phyloP scores from a whole-genome alignment of 2,888 invertebrate species.

The Platycheirus albimanus region DNA sequence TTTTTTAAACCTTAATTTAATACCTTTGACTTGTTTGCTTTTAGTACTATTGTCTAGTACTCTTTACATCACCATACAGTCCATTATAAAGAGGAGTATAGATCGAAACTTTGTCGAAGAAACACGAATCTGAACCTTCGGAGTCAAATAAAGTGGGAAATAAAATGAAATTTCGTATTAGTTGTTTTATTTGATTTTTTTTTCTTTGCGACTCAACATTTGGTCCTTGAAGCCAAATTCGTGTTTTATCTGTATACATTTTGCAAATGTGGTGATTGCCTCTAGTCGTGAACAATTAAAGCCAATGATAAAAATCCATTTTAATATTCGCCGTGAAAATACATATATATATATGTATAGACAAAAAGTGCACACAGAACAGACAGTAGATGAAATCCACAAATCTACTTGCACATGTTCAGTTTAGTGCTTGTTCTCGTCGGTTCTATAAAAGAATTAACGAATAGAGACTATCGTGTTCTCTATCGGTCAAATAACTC shows the following conservation, averaged over 20 bases:
- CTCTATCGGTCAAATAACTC: neutral
- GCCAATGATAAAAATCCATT: neutral
- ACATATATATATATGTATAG: neutral
- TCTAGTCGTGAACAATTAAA: conserved; percentile 1
- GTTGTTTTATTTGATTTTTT: neutral
- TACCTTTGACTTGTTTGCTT: no score
- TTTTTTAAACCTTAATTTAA: no score
- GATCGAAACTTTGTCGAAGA: no score
- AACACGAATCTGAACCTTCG: no score
- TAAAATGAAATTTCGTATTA: neutral
- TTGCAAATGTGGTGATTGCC: neutral
- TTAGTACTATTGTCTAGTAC: no score
- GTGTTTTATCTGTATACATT: neutral
- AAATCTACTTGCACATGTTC: neutral
- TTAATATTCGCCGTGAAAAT: neutral
- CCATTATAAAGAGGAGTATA: no score
- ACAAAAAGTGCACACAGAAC: neutral
- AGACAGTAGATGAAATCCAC: neutral
- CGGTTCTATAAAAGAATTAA: neutral
- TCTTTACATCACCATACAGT: no score
- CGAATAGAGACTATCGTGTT: neutral
- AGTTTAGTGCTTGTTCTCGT: neutral
- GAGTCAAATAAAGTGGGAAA: no score
- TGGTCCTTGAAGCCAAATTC: neutral
- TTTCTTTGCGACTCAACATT: neutral